phyloP scores from a whole-genome alignment of 2,888 invertebrate species.

The Falcaria lacertinaria region DNA sequence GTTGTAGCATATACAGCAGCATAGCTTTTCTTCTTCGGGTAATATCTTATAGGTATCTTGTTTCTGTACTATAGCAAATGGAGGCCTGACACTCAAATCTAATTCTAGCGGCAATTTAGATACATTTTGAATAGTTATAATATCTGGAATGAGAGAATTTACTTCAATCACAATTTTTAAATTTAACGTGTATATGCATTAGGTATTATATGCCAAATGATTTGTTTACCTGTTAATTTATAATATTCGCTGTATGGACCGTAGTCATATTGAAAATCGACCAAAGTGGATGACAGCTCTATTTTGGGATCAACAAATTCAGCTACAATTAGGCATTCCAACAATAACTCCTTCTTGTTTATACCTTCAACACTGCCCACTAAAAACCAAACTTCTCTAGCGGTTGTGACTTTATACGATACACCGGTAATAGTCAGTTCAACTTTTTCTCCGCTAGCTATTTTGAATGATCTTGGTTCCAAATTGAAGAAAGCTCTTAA shows the following conservation, averaged over 20 bases:
- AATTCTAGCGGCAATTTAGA: constrained; percentile 72
- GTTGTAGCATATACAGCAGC: constrained; percentile 61
- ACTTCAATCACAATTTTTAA: no score
- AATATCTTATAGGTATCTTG: constrained; percentile 53
- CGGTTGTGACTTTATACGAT: constrained; percentile 51
- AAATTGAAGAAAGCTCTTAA: constrained; percentile 67
- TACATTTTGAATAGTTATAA: constrained; percentile 75
- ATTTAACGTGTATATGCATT: no score
- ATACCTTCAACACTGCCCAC: constrained; percentile 76
- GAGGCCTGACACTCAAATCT: constrained; percentile 64
- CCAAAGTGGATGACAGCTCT: constrained; percentile 57
- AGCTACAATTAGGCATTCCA: constrained; percentile 70
- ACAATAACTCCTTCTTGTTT: constrained; percentile 73
- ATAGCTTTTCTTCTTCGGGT: constrained; percentile 47
- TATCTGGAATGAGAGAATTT: constrained; percentile 66
- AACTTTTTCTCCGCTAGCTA: constrained; percentile 63
- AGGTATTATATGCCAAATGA: no score
- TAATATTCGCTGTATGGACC: constrained; percentile 64
- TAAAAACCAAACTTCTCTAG: constrained; percentile 80
- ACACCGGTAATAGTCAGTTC: constrained; percentile 57
- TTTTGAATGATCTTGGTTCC: constrained; percentile 64
- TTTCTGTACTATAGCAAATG: constrained; percentile 71
- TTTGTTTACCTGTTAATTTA: constrained; percentile 73
- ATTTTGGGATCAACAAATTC: constrained; percentile 81
- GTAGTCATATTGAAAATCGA: constrained; percentile 71